phyloP scores from a whole-genome alignment of 2,888 invertebrate species.

The Onchidella celtica region DNA sequence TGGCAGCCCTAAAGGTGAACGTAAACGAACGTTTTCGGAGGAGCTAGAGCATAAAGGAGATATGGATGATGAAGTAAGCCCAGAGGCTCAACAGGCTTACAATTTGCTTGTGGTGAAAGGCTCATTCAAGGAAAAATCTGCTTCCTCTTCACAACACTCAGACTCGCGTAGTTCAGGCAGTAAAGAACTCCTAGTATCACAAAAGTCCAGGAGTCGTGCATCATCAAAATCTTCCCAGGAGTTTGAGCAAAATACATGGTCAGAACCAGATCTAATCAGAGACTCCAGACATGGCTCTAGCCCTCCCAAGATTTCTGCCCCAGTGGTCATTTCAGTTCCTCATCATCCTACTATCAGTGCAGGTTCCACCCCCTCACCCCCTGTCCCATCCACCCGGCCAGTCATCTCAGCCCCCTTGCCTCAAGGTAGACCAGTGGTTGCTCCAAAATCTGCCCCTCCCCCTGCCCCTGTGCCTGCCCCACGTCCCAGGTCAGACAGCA shows the following conservation, averaged over 20 bases:
- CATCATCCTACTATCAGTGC: neutral
- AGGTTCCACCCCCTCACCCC: conserved; percentile 28
- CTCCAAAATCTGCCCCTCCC: conserved; percentile 33
- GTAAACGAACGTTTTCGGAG: conserved; percentile 89
- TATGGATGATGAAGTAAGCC: conserved; percentile 83
- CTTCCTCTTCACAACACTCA: neutral
- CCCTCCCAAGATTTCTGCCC: conserved; percentile 19
- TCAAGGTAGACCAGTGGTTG: neutral
- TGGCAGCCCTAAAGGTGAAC: conserved; percentile 84
- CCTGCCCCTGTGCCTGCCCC: conserved; percentile 59
- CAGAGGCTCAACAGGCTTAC: conserved; percentile 95
- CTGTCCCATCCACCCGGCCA: conserved; percentile 23
- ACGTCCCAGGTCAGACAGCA: conserved; percentile 54
- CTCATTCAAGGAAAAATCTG: conserved; percentile 23
- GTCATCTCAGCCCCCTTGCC: conserved; percentile 38
- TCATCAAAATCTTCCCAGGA: conserved; percentile 34
- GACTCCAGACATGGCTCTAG: conserved; percentile 25
- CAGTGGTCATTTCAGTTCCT: neutral
- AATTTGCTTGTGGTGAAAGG: conserved; percentile 91
- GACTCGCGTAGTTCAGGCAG: neutral
- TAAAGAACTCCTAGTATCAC: neutral
- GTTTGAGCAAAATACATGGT: neutral
- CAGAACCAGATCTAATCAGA: conserved; percentile 38
- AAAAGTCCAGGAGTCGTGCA: neutral
- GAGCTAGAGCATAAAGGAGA: conserved; percentile 82